These are phyloP conservation scores for Chrysocyon brachyurus DNA, from an alignment of 2,797 vertebrate genomes.

Conservation along the genomic window DNA sequence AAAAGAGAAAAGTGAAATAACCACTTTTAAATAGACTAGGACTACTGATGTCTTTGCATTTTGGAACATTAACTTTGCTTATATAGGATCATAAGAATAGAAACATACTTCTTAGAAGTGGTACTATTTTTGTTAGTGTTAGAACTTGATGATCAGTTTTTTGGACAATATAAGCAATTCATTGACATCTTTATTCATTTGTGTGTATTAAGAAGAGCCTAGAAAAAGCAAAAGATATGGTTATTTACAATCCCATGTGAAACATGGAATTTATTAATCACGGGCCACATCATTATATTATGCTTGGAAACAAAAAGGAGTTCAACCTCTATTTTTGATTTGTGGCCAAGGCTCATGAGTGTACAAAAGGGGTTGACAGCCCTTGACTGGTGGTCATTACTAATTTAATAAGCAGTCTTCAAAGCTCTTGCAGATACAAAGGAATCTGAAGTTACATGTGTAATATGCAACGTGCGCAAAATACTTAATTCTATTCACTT, in stretches of 20 bases:
- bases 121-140: conserved; percentile 68
- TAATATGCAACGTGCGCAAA: conserved; percentile 88
- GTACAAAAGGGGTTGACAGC: conserved; percentile 81
- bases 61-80: conserved; percentile 51
- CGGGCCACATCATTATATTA: conserved; percentile 66
- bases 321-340: conserved; percentile 78
- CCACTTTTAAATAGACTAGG: not conserved
- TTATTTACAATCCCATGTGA: conserved; percentile 71
- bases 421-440: conserved; percentile 87
- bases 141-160: conserved; percentile 75
- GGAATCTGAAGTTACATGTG: conserved; percentile 91
- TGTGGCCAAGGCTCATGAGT: conserved; percentile 76
- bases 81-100: conserved; percentile 50
- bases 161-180: conserved; percentile 76
- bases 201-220: conserved; percentile 67
- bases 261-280: not conserved
- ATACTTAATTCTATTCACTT: conserved; percentile 91
- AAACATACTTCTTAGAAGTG: conserved; percentile 64
- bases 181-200: conserved; percentile 80
- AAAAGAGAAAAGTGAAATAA: conserved; percentile 50
- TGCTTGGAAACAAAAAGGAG: conserved; percentile 80
- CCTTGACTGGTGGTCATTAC: conserved; percentile 89
- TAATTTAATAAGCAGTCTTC: conserved; percentile 91
- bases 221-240: conserved; percentile 64
- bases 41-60: conserved; percentile 58